phyloP scores from a whole-genome alignment of 2,797 vertebrate species.

The Masticophis lateralis region DNA sequence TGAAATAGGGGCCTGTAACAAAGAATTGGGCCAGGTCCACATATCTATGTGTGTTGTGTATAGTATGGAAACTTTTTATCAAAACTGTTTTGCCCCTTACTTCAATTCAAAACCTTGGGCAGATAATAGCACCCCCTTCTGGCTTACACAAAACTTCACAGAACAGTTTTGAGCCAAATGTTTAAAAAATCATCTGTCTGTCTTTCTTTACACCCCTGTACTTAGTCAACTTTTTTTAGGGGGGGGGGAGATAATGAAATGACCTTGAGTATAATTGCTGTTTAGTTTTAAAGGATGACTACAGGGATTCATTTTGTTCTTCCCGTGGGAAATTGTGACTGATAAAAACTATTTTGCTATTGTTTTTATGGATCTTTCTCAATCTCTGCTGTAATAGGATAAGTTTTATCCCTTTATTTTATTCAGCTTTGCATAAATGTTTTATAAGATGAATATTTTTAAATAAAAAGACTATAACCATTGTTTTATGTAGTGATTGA shows the following conservation, averaged over 20 bases:
- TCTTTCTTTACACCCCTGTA: neutral
- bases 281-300: constrained; percentile 1
- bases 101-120: constrained; percentile 16
- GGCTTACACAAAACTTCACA: constrained; percentile 27
- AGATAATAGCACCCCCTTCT: constrained; percentile 54
- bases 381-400: neutral
- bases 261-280: constrained; percentile 16
- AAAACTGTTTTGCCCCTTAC: neutral
- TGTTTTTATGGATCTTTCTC: neutral
- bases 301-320: neutral
- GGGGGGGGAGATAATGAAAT: neutral
- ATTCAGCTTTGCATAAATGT: neutral
- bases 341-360: neutral
- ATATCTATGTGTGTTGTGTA: neutral
- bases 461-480: neutral
- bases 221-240: neutral
- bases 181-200: neutral
- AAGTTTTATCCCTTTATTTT: neutral
- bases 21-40: neutral
- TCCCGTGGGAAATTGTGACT: neutral
- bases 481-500: neutral
- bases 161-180: neutral
- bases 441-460: neutral
- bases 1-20: neutral
- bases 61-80: constrained; percentile 14